These are phyloP conservation scores for Catocala nupta DNA, from an alignment of 2,888 invertebrate genomes.

Conservation along the genomic window DNA sequence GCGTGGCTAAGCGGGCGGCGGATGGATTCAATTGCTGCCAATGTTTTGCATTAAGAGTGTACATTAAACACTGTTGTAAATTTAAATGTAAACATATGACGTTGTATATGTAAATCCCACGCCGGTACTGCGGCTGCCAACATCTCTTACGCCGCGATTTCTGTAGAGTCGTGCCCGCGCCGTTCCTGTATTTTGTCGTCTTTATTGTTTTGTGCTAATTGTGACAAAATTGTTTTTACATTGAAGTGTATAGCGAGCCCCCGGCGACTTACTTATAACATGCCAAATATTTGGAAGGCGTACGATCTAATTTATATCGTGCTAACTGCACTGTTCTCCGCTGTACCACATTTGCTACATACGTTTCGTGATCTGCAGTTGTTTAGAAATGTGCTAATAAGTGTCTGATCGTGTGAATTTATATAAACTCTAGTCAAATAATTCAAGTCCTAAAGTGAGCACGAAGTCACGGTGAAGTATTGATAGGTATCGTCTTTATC, in stretches of 20 bases:
- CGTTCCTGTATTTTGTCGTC: slow-evolving; percentile 60
- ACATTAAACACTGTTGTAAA: slow-evolving; percentile 47
- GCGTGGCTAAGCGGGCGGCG: slow-evolving; percentile 24
- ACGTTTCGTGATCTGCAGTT: slow-evolving; percentile 65
- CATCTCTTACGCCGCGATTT: slow-evolving; percentile 73
- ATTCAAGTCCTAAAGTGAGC: slow-evolving; percentile 6
- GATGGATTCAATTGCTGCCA: slow-evolving; percentile 52
- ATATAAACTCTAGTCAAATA: slow-evolving; percentile 19
- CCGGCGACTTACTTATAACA: slow-evolving; percentile 48
- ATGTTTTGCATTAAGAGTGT: slow-evolving; percentile 55
- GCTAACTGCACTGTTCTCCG: slow-evolving; percentile 59
- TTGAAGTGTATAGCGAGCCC: slow-evolving; percentile 38
- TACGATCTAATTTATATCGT: slow-evolving; percentile 57
- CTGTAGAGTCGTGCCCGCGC: slow-evolving; percentile 56
- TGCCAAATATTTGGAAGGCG: slow-evolving; percentile 63
- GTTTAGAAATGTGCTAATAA: slow-evolving; percentile 67
- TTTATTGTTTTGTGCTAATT: slow-evolving; percentile 53
- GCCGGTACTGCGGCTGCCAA: slow-evolving; percentile 72
- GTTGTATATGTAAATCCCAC: slow-evolving; percentile 63
- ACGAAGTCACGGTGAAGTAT: slow-evolving; percentile 24
- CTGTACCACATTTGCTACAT: slow-evolving; percentile 61
- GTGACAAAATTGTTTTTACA: slow-evolving; percentile 49
- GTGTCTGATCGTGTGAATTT: slow-evolving; percentile 56
- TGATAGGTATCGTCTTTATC: slow-evolving; percentile 25
- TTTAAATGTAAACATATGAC: slow-evolving; percentile 67